Conservation (phyloP, 2,888 invertebrate genomes). For the Drepana falcataria region DNA sequence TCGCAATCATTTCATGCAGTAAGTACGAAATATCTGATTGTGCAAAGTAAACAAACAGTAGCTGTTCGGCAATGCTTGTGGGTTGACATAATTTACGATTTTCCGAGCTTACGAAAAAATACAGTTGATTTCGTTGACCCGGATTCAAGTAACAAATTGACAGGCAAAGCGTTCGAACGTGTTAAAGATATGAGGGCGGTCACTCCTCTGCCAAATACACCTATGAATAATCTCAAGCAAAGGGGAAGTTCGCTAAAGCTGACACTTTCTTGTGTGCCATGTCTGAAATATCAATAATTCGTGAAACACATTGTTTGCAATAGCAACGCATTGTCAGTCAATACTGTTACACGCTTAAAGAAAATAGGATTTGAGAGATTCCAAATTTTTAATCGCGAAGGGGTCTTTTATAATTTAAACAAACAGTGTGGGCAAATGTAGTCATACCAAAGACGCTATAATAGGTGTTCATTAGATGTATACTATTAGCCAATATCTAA, state of each 20-base stretch:
- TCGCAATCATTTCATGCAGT: constrained; percentile 1
- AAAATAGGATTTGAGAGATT: not conserved
- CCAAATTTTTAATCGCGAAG: not conserved
- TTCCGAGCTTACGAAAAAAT: not conserved
- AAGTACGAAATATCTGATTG: constrained; percentile 9
- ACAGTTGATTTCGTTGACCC: constrained; percentile 5
- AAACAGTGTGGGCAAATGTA: not conserved
- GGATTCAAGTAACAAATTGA: constrained; percentile 10
- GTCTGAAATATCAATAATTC: constrained; percentile 34
- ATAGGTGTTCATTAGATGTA: not conserved
- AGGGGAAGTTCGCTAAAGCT: constrained; percentile 31
- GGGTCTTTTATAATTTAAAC: not conserved
- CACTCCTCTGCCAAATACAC: constrained; percentile 11
- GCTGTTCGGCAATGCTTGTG: not conserved
- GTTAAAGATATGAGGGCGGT: constrained; percentile 12
- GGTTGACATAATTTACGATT: not conserved
- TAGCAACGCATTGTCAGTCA: constrained; percentile 26
- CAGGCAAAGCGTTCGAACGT: constrained; percentile 10
- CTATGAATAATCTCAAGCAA: constrained; percentile 7
- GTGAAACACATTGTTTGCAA: constrained; percentile 39
- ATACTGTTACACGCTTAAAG: constrained; percentile 8
- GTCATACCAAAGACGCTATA: not conserved
- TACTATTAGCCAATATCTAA: not conserved
- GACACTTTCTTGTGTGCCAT: constrained; percentile 31
- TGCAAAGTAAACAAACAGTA: constrained; percentile 11